Evolutionary conservation across 2,888 invertebrate genomes (phyloP).

Genomic region (Achlya flavicornis): DNA sequence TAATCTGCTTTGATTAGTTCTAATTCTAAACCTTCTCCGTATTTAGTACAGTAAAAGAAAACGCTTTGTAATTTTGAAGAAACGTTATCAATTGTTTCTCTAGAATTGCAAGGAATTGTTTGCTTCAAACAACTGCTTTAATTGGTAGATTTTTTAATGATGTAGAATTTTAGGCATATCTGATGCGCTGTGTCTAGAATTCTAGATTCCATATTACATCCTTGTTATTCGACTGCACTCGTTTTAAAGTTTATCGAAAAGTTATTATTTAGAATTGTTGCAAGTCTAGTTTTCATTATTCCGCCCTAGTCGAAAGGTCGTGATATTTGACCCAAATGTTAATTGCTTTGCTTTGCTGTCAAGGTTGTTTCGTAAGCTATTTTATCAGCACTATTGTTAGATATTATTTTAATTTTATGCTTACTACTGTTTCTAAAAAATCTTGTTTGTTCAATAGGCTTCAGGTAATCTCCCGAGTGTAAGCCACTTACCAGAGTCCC

Average conservation of each 20-base stretch:
- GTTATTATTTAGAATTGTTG: constrained; percentile 23
- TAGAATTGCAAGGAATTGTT: background rate
- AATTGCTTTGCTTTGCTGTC: constrained; percentile 51
- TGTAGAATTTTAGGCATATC: background rate
- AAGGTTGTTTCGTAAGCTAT: constrained; percentile 46
- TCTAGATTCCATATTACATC: constrained; percentile 16
- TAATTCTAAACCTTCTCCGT: constrained; percentile 4
- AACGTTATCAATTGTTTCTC: background rate
- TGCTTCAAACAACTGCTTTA: background rate
- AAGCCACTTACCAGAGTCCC: constrained; percentile 15
- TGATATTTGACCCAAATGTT: constrained; percentile 58
- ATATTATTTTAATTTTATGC: background rate
- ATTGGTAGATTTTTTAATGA: background rate
- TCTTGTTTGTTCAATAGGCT: too few relatives aligned
- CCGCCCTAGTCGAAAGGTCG: constrained; percentile 52
- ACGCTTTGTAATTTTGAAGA: background rate
- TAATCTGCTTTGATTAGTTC: constrained; percentile 25
- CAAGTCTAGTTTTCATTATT: constrained; percentile 34
- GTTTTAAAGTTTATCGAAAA: constrained; percentile 11
- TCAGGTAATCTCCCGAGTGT: background rate
- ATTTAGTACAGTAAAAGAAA: constrained; percentile 5
- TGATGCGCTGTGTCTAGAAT: too few relatives aligned
- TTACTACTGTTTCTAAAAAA: background rate
- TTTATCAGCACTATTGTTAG: constrained; percentile 20
- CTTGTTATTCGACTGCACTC: constrained; percentile 12